Percentiles rank a stretch among this genome's conserved stretches.
Conservation (phyloP, 2,113 vertebrate genomes). For the Phalacrocorax carbo region DNA sequence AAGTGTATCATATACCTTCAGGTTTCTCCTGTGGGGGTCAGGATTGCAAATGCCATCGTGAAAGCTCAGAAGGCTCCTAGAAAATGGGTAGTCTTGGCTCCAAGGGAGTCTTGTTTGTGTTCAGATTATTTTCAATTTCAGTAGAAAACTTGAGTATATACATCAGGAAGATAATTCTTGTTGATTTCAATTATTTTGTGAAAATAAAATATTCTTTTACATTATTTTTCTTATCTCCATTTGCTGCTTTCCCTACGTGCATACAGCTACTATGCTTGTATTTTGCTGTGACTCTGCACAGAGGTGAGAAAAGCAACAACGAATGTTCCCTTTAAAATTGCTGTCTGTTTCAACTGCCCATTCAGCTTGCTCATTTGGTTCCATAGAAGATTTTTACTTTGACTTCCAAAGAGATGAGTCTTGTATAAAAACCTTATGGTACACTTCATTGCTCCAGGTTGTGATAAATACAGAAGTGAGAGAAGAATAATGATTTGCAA, state of each 20-base stretch:
- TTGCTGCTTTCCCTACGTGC: background rate
- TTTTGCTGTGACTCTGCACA: background rate
- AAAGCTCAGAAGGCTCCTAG: background rate
- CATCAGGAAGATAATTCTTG: background rate
- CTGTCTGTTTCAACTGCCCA: background rate
- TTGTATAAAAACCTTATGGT: background rate
- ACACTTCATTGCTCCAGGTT: background rate
- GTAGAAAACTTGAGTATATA: background rate
- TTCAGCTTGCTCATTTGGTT: background rate
- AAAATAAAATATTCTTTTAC: background rate
- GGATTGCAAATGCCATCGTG: background rate
- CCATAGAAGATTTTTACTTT: background rate
- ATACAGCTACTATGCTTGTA: background rate
- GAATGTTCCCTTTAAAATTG: background rate
- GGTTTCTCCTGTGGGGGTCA: background rate
- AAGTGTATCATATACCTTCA: background rate
- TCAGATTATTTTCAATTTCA: background rate
- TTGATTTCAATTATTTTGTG: background rate
- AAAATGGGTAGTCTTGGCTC: background rate
- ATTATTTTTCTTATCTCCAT: background rate
- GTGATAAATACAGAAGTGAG: background rate
- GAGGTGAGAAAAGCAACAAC: constrained; percentile 12
- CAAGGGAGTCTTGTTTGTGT: background rate
- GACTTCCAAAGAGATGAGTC: background rate
- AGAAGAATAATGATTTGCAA: background rate